Conservation (phyloP, 2,888 invertebrate species). For the Dolomedes plantarius region DNA sequence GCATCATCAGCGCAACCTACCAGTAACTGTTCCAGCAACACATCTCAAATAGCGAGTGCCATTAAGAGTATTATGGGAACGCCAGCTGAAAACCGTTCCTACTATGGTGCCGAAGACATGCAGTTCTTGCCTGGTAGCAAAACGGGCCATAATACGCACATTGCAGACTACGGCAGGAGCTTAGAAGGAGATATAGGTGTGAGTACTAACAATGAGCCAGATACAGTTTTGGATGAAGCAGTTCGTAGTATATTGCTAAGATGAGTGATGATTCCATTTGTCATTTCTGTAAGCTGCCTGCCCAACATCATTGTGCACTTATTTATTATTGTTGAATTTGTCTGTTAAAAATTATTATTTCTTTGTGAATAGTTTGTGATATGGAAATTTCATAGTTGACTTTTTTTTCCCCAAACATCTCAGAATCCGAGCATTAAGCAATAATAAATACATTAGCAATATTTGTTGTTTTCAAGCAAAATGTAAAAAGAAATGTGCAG, state of each 20-base stretch:
- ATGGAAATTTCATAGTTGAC: background rate
- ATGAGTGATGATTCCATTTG: constrained; percentile 2
- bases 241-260: constrained; percentile 79
- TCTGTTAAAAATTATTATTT: constrained; percentile 24
- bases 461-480: background rate
- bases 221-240: constrained; percentile 79
- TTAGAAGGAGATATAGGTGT: constrained; percentile 56
- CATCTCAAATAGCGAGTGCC: constrained; percentile 51
- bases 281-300: constrained; percentile 57
- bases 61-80: constrained; percentile 77
- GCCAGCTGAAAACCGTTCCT: constrained; percentile 77
- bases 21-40: constrained; percentile 75
- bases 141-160: constrained; percentile 29
- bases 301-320: constrained; percentile 50
- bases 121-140: constrained; percentile 41
- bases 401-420: background rate
- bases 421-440: too few species aligned
- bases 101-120: constrained; percentile 26
- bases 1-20: constrained; percentile 87
- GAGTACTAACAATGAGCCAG: constrained; percentile 72
- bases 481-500: background rate
- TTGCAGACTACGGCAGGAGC: constrained; percentile 32
- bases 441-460: constrained; percentile 1
- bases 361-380: constrained; percentile 17
- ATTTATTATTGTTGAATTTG: constrained; percentile 55